Base-by-base conservation (phyloP, 2,888 invertebrate species). In the Apamea monoglypha region DNA sequence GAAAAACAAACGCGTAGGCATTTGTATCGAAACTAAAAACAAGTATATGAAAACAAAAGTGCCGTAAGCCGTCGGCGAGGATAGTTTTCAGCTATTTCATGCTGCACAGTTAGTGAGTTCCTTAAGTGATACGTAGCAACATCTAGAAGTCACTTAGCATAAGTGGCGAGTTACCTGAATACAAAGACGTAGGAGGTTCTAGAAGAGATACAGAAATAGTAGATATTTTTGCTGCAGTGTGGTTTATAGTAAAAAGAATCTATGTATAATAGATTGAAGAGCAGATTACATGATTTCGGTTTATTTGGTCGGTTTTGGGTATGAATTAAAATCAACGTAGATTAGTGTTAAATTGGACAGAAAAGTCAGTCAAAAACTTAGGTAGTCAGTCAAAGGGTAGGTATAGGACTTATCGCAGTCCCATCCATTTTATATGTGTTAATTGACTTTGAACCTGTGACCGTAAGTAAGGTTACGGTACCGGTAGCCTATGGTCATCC, bases 101-200 rank as follows among this genome's bases (percentile, higher is more conserved):
- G 81, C 73, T 85, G 85, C 81, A 83, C 79, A 81, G 84, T 82
- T 86, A 74, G 84, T 78, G 81, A 83, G 76, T 84, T 85, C 69
- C 66, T 79, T 82, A 84, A 82, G 81, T 78, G 84, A 86, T 90
- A 76, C 25, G 72, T 64, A 80, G 81, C 72, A 73, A 85, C 90
- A 88, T 92, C 89, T 90, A 86, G 88, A 88, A 92, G 90, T 92
- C 95, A 95, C 96, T 96, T 95, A 95, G 94, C 95, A 95, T 96
- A 94, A 96, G 95, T 96, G 94, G 93, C 75, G 93, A 93, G 92
- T 93, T 92, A 95, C 95, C 96, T 96, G 95, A 90, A 83, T 82
- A 80, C 86, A 81, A 80, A 50, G 79, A 88, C 2, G 0, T 80
- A 68, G 0, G 25, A 10, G n/a, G 10, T 66, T n/a, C 70, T 76